Conservation (phyloP, 2,797 vertebrate species). For the Poecilia wingei region DNA sequence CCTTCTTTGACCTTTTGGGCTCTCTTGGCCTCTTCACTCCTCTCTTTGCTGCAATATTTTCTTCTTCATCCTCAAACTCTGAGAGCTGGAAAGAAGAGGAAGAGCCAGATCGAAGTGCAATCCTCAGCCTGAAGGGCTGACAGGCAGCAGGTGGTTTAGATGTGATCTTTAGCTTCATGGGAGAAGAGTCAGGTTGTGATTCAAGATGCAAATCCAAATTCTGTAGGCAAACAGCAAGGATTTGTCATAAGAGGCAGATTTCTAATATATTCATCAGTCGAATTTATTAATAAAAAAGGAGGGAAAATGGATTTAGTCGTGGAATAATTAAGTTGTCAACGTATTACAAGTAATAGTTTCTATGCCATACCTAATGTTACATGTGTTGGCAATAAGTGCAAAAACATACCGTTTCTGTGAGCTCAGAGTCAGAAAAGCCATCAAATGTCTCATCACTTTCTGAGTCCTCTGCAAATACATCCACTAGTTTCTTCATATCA, state of each 20-base stretch:
- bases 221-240: constrained; percentile 22
- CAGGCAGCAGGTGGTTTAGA: constrained; percentile 22
- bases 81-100: neutral
- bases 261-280: neutral
- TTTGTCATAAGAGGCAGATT: neutral
- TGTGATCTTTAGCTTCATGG: constrained; percentile 5
- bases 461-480: constrained; percentile 74
- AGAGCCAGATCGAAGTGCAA: constrained; percentile 56
- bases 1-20: constrained; percentile 15
- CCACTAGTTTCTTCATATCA: constrained; percentile 38
- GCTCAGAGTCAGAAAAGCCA: constrained; percentile 76
- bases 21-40: constrained; percentile 4
- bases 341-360: no score
- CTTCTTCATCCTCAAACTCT: constrained; percentile 43
- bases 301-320: neutral
- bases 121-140: constrained; percentile 68
- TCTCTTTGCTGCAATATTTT: neutral
- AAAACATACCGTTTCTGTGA: constrained; percentile 46
- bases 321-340: neutral
- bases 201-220: constrained; percentile 28
- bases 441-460: constrained; percentile 73
- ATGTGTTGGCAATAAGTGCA: neutral
- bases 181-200: constrained; percentile 12
- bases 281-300: neutral
- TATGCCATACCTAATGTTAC: neutral